These are phyloP conservation scores for Drosophila robusta DNA, from an alignment of 2,888 invertebrate genomes.

Conservation along the genomic window DNA sequence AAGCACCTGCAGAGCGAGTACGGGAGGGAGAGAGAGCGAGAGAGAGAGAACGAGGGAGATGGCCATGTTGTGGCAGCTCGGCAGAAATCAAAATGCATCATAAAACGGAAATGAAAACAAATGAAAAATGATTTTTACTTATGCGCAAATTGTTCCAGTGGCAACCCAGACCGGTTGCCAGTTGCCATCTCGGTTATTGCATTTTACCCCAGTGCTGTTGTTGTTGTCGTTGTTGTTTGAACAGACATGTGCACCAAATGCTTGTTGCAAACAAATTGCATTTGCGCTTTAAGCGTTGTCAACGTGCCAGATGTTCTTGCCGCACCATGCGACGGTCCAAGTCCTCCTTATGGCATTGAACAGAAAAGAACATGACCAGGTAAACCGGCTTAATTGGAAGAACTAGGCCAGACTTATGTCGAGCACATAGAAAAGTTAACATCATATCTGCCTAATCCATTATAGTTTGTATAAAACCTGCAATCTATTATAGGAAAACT, in stretches of 20 bases:
- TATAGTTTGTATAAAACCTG: too few relatives aligned
- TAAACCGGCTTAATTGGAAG: neutral
- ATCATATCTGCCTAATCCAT: too few relatives aligned
- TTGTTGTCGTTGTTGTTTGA: slow-evolving; percentile 17
- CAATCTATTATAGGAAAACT: too few relatives aligned
- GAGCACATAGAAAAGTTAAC: too few relatives aligned
- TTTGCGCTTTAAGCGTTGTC: slow-evolving; percentile 50
- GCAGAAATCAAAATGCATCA: slow-evolving; percentile 74
- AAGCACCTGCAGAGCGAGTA: neutral
- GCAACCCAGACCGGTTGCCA: slow-evolving; percentile 6
- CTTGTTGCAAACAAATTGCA: slow-evolving; percentile 61
- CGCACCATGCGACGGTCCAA: neutral
- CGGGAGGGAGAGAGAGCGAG: neutral
- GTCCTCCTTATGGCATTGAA: neutral
- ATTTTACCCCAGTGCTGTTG: slow-evolving; percentile 1
- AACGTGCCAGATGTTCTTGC: slow-evolving; percentile 40
- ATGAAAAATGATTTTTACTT: slow-evolving; percentile 78
- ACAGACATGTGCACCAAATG: slow-evolving; percentile 37
- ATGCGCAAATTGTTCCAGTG: slow-evolving; percentile 62
- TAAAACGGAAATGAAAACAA: slow-evolving; percentile 79
- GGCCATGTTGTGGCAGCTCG: slow-evolving; percentile 46
- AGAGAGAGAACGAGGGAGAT: neutral
- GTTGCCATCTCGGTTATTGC: slow-evolving; percentile 4
- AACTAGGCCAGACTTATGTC: neutral
- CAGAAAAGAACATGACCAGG: neutral